phyloP scores from a whole-genome alignment of 2,888 invertebrate genomes.

The Drosophila helvetica region DNA sequence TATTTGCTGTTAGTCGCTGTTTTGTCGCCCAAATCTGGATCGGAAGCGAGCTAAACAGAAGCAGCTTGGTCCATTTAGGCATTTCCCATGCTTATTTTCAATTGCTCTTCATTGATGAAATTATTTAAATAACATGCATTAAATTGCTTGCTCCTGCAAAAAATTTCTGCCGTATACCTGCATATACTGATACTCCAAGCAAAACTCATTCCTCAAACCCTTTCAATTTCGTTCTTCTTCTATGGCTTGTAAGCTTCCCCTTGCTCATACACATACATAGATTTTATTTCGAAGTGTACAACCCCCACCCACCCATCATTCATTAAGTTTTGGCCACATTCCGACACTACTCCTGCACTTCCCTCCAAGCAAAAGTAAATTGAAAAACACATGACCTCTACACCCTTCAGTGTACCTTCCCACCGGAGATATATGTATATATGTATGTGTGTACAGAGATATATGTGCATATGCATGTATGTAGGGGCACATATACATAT shows the following conservation, averaged over 20 bases:
- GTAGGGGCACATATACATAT: not conserved
- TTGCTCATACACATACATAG: constrained; percentile 27
- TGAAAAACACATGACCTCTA: constrained; percentile 47
- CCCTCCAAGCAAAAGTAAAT: constrained; percentile 24
- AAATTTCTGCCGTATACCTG: too few relatives aligned
- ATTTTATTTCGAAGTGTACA: constrained; percentile 32
- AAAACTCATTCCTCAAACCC: not conserved
- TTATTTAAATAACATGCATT: constrained; percentile 14
- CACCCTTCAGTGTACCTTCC: constrained; percentile 16
- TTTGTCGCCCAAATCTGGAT: constrained; percentile 24
- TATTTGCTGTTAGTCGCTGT: constrained; percentile 56
- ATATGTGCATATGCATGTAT: constrained; percentile 6
- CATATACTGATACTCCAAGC: too few relatives aligned
- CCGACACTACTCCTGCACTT: not conserved
- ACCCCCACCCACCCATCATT: constrained; percentile 3
- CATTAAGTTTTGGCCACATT: not conserved
- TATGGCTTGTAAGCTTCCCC: constrained; percentile 1
- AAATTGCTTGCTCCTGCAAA: not conserved
- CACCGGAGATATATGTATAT: constrained; percentile 4
- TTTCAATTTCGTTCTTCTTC: not conserved
- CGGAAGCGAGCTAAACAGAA: not conserved
- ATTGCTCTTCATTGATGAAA: constrained; percentile 9
- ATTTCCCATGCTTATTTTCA: constrained; percentile 51
- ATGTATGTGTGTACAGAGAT: constrained; percentile 2
- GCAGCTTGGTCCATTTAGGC: constrained; percentile 1